phyloP scores from a whole-genome alignment of 2,888 invertebrate species.

The Furcula furcula region DNA sequence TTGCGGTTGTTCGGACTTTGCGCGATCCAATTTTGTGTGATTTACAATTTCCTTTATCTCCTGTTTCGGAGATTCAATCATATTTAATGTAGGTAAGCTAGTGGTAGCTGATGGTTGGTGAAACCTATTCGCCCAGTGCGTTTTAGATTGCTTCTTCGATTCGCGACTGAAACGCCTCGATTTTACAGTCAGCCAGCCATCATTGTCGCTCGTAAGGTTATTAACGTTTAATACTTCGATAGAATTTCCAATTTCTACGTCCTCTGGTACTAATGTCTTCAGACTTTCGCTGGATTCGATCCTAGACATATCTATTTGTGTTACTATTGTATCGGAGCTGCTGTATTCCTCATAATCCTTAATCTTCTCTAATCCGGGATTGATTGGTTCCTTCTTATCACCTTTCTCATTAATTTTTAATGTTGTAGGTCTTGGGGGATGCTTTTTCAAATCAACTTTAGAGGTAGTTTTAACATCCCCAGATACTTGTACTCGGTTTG shows the following conservation, averaged over 20 bases:
- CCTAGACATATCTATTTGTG: constrained; percentile 65
- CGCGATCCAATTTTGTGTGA: constrained; percentile 49
- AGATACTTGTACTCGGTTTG: constrained; percentile 46
- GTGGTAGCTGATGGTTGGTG: constrained; percentile 92
- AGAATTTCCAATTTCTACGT: constrained; percentile 60
- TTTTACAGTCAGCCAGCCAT: constrained; percentile 96
- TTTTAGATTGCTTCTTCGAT: constrained; percentile 83
- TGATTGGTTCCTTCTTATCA: constrained; percentile 48
- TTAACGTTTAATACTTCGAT: constrained; percentile 76
- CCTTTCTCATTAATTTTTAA: constrained; percentile 61
- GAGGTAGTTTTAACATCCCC: constrained; percentile 53
- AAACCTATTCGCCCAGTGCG: constrained; percentile 88
- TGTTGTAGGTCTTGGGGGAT: constrained; percentile 51
- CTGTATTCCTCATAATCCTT: constrained; percentile 72
- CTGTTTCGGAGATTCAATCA: constrained; percentile 74
- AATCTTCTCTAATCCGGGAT: constrained; percentile 47
- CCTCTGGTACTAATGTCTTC: constrained; percentile 74
- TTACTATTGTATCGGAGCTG: constrained; percentile 81
- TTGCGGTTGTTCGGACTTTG: constrained; percentile 67
- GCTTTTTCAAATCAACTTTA: constrained; percentile 55
- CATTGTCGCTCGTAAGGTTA: constrained; percentile 68
- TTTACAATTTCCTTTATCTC: constrained; percentile 52
- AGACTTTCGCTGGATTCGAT: constrained; percentile 77
- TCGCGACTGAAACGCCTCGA: constrained; percentile 84
- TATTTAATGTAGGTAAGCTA: constrained; percentile 88